A percentile compares a stretch with the other conserved stretches of the same genome.
phyloP scores from a whole-genome alignment of 2,113 vertebrate genomes.

The Brevimyrus niger region DNA sequence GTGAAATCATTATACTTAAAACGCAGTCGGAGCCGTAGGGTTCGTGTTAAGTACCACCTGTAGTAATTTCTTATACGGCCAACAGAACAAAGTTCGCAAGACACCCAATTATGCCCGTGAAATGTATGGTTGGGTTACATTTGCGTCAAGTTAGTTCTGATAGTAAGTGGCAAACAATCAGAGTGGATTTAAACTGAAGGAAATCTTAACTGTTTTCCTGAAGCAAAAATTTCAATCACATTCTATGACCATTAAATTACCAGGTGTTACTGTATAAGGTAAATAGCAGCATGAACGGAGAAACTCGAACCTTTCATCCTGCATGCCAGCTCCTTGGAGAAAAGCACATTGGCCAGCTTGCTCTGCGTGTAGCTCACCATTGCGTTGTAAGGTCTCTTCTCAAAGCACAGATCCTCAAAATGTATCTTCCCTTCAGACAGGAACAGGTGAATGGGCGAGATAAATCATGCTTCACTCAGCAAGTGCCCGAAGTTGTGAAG shows the following conservation, averaged over 20 bases:
- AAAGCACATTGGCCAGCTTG: constrained; percentile 64
- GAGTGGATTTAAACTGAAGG: background rate
- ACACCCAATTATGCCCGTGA: background rate
- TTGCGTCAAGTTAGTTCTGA: background rate
- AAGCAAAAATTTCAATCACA: background rate
- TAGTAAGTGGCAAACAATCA: background rate
- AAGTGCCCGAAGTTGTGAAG: background rate
- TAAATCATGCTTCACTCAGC: background rate
- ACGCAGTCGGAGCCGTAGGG: background rate
- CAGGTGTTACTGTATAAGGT: background rate
- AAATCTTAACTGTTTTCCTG: background rate
- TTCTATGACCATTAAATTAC: background rate
- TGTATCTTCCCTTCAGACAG: constrained; percentile 46
- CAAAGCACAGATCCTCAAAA: constrained; percentile 58
- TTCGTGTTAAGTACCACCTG: background rate
- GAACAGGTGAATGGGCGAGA: background rate
- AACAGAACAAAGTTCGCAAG: background rate
- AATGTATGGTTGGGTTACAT: background rate
- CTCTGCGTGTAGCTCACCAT: constrained; percentile 60
- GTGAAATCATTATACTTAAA: background rate
- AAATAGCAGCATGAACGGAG: background rate
- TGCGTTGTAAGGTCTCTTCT: constrained; percentile 43
- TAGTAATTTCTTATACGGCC: background rate
- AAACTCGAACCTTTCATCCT: constrained; percentile 42
- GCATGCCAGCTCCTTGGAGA: constrained; percentile 51